A percentile compares a stretch with the other conserved stretches of the same genome.
These are phyloP conservation scores for Pangasianodon hypophthalmus DNA, from an alignment of 2,113 vertebrate genomes.

Conservation along the genomic window DNA sequence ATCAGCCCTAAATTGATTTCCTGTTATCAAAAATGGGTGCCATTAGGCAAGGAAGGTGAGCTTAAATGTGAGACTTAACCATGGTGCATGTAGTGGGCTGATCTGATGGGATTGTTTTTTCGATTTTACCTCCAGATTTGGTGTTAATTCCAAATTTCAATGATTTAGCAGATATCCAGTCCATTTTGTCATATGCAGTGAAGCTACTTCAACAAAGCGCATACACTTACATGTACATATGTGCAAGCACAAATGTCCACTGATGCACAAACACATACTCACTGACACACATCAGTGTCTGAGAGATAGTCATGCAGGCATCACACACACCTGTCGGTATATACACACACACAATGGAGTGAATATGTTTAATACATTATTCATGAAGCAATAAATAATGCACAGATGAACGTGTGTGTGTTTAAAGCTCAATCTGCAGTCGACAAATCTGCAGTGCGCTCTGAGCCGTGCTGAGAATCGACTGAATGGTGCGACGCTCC, in stretches of 20 bases:
- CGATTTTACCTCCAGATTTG: neutral
- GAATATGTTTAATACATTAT: constrained; percentile 24
- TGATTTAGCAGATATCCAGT: neutral
- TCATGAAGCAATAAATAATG: constrained; percentile 31
- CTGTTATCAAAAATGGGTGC: neutral
- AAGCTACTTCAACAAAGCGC: neutral
- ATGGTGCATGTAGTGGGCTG: neutral
- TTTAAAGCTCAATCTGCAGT: constrained; percentile 35
- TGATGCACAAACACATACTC: constrained; percentile 16
- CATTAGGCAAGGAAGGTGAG: neutral
- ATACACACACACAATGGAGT: neutral
- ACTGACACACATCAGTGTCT: neutral
- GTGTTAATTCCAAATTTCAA: constrained; percentile 16
- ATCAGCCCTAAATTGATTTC: neutral
- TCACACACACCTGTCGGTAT: neutral
- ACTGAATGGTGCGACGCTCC: constrained; percentile 61
- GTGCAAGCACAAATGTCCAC: neutral
- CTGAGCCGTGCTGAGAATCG: constrained; percentile 56
- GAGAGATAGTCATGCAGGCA: neutral
- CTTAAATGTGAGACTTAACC: neutral
- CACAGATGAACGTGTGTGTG: neutral
- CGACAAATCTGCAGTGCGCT: constrained; percentile 22
- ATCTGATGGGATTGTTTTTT: neutral
- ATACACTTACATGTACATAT: neutral
- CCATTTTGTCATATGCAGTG: neutral